phyloP scores from a whole-genome alignment of 2,888 invertebrate genomes.

The Drosophila merina region DNA sequence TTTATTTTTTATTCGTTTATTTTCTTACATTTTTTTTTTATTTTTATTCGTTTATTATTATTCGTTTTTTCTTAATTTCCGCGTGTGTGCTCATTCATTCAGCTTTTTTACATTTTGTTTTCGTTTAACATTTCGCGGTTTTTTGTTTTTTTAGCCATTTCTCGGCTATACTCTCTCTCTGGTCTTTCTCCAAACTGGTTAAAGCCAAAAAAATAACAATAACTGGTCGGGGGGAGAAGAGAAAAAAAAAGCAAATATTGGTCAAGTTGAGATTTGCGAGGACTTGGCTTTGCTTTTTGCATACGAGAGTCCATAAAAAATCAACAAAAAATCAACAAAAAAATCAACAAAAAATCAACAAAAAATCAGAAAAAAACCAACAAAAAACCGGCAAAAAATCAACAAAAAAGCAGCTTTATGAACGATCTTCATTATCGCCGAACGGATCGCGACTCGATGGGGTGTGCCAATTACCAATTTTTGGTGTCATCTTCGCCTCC shows the following conservation, averaged over 20 bases:
- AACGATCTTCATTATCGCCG: conserved; percentile 37
- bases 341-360: not conserved
- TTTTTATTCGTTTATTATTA: conserved; percentile 4
- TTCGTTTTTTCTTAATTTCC: too few species aligned
- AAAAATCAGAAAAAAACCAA: too few species aligned
- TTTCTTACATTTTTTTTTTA: conserved; percentile 17
- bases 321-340: not conserved
- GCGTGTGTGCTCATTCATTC: conserved; percentile 37
- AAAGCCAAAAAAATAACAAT: conserved; percentile 10
- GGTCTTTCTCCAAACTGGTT: conserved; percentile 37
- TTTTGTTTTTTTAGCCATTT: not conserved
- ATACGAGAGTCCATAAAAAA: conserved; percentile 17
- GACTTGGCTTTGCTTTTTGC: conserved; percentile 27
- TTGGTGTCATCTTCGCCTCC: conserved; percentile 31
- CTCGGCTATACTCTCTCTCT: conserved; percentile 12
- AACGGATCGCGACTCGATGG: conserved; percentile 9
- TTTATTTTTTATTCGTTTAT: conserved; percentile 4
- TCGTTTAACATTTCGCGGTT: conserved; percentile 56
- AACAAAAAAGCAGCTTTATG: conserved; percentile 11
- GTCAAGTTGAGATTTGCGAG: conserved; percentile 35
- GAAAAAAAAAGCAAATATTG: conserved; percentile 26
- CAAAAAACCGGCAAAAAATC: too few species aligned
- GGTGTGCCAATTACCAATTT: conserved; percentile 45
- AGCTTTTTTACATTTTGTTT: conserved; percentile 54
- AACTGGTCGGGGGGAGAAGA: conserved; percentile 25